phyloP scores from a whole-genome alignment of 1,140 invertebrate genomes.

The Trachymyrmex septentrionalis region DNA sequence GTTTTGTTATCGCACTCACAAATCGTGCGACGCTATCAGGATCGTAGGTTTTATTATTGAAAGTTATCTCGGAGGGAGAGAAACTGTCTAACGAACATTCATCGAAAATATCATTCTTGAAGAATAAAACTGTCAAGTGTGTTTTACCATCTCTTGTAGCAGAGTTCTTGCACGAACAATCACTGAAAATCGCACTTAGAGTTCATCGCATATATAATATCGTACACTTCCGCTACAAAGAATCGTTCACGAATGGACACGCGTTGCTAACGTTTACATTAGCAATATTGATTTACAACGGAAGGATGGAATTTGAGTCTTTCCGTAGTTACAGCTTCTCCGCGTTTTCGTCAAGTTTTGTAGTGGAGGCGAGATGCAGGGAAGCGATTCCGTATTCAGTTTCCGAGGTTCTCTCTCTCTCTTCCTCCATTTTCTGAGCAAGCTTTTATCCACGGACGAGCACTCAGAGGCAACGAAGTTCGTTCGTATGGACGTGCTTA shows the following conservation, averaged over 20 bases:
- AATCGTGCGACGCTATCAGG: constrained; percentile 1
- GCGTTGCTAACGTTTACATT: constrained; percentile 43
- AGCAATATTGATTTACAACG: constrained; percentile 61
- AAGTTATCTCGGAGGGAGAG: constrained; percentile 25
- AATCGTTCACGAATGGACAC: neutral
- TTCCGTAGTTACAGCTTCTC: constrained; percentile 28
- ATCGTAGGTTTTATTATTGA: constrained; percentile 48
- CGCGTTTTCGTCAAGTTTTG: constrained; percentile 8
- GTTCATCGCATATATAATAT: neutral
- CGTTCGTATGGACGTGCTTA: constrained; percentile 65
- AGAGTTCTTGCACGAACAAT: constrained; percentile 15
- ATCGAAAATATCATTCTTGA: constrained; percentile 22
- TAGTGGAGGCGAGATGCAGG: neutral
- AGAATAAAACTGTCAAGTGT: constrained; percentile 30
- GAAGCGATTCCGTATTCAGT: constrained; percentile 51
- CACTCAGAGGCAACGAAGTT: constrained; percentile 68
- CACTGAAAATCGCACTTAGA: constrained; percentile 35
- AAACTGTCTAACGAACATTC: constrained; percentile 5
- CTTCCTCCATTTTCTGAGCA: constrained; percentile 52
- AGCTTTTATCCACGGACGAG: constrained; percentile 72
- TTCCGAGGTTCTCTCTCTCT: constrained; percentile 16
- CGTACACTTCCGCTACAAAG: neutral
- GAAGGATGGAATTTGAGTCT: constrained; percentile 29
- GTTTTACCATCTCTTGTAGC: neutral
- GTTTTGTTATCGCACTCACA: constrained; percentile 27